Conservation (phyloP, 2,113 vertebrate genomes). For the Desmodus rotundus region DNA sequence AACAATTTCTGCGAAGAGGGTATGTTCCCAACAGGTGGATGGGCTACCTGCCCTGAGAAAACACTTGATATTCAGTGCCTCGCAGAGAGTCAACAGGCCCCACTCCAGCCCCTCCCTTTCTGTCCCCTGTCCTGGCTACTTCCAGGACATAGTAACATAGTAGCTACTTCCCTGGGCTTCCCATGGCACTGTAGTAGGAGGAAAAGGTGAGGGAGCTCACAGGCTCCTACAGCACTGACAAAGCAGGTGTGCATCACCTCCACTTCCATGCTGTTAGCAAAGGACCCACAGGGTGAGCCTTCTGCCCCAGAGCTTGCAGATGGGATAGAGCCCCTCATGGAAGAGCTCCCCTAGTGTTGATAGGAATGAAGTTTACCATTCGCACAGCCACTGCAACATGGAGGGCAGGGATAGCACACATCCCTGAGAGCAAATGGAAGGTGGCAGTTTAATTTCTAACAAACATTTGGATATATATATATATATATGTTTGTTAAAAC, state of each 20-base stretch:
- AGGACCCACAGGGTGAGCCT: accelerated
- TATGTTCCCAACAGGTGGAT: accelerated
- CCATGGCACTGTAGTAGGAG: accelerated
- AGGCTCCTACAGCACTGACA: accelerated
- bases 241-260: accelerated
- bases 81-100: accelerated
- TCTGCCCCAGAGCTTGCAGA: no score
- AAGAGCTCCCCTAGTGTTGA: accelerated
- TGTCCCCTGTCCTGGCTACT: accelerated
- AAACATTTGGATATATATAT: background rate
- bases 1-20: accelerated
- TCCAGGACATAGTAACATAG: accelerated
- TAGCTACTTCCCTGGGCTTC: accelerated
- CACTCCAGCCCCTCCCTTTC: accelerated
- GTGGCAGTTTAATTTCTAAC: background rate
- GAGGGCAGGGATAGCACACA: accelerated
- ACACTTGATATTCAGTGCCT: accelerated
- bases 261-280: accelerated
- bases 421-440: background rate
- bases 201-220: accelerated
- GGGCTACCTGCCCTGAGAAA: no score
- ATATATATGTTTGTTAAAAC: background rate
- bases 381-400: accelerated
- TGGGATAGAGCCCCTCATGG: accelerated
- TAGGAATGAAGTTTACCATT: accelerated